Conservation (phyloP, 2,888 invertebrate species). For the Pachymerium ferrugineum region DNA sequence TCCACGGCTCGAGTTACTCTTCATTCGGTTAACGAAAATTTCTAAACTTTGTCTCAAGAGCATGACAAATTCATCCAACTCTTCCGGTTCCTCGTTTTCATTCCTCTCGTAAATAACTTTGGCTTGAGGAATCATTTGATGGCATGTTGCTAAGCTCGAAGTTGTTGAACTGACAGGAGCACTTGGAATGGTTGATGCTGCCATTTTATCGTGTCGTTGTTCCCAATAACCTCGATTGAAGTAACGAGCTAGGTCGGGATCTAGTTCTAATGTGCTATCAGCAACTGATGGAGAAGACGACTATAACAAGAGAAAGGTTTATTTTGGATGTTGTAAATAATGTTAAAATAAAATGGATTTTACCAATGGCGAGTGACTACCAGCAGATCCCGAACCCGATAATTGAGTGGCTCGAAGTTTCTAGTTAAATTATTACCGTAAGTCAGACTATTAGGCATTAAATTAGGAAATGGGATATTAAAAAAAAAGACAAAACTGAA, state of each 20-base stretch:
- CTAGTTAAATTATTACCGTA: too few species aligned
- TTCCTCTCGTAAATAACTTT: too few species aligned
- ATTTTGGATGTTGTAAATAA: too few species aligned
- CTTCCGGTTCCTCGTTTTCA: conserved; percentile 61
- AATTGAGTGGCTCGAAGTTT: too few species aligned
- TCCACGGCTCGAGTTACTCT: conserved; percentile 87
- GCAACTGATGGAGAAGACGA: conserved; percentile 32
- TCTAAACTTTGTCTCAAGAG: conserved; percentile 83
- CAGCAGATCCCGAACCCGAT: too few species aligned
- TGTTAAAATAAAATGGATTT: too few species aligned
- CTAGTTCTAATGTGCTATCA: conserved; percentile 47
- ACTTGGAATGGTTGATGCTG: conserved; percentile 41
- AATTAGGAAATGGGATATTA: too few species aligned
- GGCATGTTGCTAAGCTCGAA: conserved; percentile 38
- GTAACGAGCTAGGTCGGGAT: conserved; percentile 86
- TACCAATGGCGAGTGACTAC: too few species aligned
- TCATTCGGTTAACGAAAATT: conserved; percentile 97
- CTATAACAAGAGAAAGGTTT: too few species aligned
- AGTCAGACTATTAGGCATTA: too few species aligned
- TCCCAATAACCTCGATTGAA: conserved; percentile 93
- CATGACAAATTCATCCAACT: conserved; percentile 80
- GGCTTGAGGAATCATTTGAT: too few species aligned
- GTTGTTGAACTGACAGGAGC: conserved; percentile 39
- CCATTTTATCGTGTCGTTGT: conserved; percentile 53
- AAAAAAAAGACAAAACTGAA: too few species aligned